Evolutionary conservation across 1,140 invertebrate species (phyloP), one percentile per base, ranked within the genome.

Genomic region (Vollenhovia emeryi): DNA sequence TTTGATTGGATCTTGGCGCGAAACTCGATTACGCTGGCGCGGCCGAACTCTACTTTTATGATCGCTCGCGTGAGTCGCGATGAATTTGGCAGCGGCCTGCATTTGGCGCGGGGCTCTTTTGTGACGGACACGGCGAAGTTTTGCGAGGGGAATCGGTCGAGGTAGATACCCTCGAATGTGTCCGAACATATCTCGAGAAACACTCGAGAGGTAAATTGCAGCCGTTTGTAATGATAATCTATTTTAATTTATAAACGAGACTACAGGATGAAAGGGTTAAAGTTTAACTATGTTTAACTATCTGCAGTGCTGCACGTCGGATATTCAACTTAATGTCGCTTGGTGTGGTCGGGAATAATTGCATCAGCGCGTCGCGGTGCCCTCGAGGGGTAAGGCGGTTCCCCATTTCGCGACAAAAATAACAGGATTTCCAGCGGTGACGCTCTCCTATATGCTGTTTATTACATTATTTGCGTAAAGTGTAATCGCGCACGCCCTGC

Each of bases 1-100:
- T 87, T 80, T 30, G 68, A 89, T 89, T 84, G 74, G 50, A 89
- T 87, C 85, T 75, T 89, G 24, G 52, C 57, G 3, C 48, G 79
- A 84, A 87, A 89, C 40, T 71, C 84, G 57, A 84, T 79, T 87
- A 89, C 57, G 36, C 30, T 85, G 57, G 40, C 55, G 48, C 78
- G 64, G n/a, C 45, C 57, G 30, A 50, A 55, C 7, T 73, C 30
- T 21, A 68, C 40, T 59, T 88, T 76, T 75, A n/a, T 43, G 18
- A 86, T 76, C 21, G 33, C 50, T 73, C 40, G 69, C 36, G 33
- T 68, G 30, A 18, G n/a, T 11, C 60, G 15, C 60, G 40, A 68
- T 15, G 13, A 8, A 33, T 79, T 15, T 40, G 21, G 27, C 21
- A 9, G 50, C 45, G 18, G 69, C 55, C 3, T 52, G 5, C 18